Conservation (phyloP, 2,113 vertebrate species). For the Eulemur rufifrons region DNA sequence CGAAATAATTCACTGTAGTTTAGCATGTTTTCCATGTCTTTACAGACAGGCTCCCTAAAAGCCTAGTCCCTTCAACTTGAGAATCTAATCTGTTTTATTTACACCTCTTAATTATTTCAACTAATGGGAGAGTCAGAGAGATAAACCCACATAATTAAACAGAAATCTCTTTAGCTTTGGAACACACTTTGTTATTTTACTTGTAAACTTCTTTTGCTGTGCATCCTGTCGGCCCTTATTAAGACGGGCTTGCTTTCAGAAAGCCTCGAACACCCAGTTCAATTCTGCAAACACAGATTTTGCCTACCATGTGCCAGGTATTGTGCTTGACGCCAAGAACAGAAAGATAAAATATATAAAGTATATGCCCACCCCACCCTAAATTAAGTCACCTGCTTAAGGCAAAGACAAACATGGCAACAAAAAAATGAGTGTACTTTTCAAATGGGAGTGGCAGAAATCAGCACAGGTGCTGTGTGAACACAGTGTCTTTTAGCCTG, state of each 20-base stretch:
- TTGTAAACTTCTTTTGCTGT: not conserved
- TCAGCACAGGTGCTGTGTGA: not conserved
- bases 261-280: not conserved
- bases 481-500: not conserved
- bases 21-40: not conserved
- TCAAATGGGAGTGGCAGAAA: not conserved
- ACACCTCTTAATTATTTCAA: not conserved
- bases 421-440: not conserved
- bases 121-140: not conserved
- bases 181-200: not conserved
- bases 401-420: not conserved
- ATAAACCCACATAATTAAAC: not conserved
- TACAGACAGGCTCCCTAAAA: not conserved
- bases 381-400: not conserved
- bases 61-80: not conserved
- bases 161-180: not conserved
- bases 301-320: no score
- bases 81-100: not conserved
- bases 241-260: not conserved
- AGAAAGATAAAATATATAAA: not conserved
- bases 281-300: not conserved
- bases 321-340: not conserved
- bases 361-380: not conserved
- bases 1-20: not conserved
- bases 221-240: not conserved